Percentiles rank a stretch among this genome's conserved stretches.
phyloP scores from a whole-genome alignment of 2,888 invertebrate species.

The Epinotia brunnichana region DNA sequence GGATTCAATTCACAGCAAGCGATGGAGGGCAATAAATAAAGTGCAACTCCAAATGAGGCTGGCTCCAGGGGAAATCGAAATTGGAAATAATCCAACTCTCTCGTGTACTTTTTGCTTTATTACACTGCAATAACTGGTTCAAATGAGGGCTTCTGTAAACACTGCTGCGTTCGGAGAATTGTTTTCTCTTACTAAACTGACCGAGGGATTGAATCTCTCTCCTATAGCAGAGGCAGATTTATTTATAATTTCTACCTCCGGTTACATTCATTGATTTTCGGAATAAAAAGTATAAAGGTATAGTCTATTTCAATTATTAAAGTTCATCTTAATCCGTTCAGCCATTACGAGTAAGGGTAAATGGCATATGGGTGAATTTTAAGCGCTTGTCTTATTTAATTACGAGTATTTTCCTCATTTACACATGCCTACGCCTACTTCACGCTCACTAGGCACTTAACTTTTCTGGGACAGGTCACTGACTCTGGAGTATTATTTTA shows the following conservation, averaged over 20 bases:
- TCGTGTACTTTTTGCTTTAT: slow-evolving; percentile 66
- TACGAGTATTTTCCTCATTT: too few species aligned
- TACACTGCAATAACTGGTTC: slow-evolving; percentile 65
- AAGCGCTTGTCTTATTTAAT: too few species aligned
- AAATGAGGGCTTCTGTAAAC: slow-evolving; percentile 52
- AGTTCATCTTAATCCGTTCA: too few species aligned
- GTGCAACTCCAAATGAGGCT: slow-evolving; percentile 74
- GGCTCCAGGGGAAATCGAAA: slow-evolving; percentile 50
- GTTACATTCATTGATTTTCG: neutral
- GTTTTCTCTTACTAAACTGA: slow-evolving; percentile 7
- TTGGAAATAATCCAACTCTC: slow-evolving; percentile 77
- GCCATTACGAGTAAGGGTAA: too few species aligned
- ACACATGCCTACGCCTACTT: too few species aligned
- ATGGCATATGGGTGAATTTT: too few species aligned
- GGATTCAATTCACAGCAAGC: slow-evolving; percentile 74
- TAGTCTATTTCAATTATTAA: too few species aligned
- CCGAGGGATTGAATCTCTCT: neutral
- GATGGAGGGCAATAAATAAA: slow-evolving; percentile 74
- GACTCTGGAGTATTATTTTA: too few species aligned
- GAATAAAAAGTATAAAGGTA: neutral
- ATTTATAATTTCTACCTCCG: neutral
- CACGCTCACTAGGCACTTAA: too few species aligned
- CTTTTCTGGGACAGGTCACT: too few species aligned
- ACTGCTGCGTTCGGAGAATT: slow-evolving; percentile 19
- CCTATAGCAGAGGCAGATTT: neutral